Evolutionary conservation across 2,797 vertebrate species (phyloP).

Genomic region (Channa striata): DNA sequence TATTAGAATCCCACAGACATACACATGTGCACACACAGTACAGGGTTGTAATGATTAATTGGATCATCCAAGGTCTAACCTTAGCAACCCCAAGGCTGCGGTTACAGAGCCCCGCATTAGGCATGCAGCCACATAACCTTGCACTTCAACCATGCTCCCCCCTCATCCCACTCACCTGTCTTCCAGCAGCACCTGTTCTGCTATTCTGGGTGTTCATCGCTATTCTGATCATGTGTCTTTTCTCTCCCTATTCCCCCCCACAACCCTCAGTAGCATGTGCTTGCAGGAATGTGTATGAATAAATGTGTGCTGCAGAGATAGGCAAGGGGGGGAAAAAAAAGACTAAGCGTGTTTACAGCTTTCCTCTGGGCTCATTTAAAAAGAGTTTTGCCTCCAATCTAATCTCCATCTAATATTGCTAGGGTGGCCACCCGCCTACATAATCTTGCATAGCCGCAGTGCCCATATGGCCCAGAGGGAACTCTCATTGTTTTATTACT

Average conservation of each 20-base stretch:
- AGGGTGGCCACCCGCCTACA: slow-evolving; percentile 63
- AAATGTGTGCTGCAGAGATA: slow-evolving; percentile 40
- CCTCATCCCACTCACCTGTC: slow-evolving; percentile 71
- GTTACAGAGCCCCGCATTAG: slow-evolving; percentile 58
- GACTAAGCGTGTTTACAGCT: slow-evolving; percentile 76
- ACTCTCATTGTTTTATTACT: slow-evolving; percentile 77
- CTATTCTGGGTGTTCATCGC: slow-evolving; percentile 65
- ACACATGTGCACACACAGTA: slow-evolving; percentile 11
- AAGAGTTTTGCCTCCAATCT: slow-evolving; percentile 73
- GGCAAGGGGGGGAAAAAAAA: slow-evolving; percentile 1
- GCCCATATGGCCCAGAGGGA: slow-evolving; percentile 69
- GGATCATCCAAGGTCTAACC: slow-evolving; percentile 61
- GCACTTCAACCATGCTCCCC: slow-evolving; percentile 50
- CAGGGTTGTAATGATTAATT: slow-evolving; percentile 73
- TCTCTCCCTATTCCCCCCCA: slow-evolving; percentile 55
- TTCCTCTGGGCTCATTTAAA: slow-evolving; percentile 76
- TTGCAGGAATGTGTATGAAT: slow-evolving; percentile 49
- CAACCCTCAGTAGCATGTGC: slow-evolving; percentile 44
- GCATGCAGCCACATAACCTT: slow-evolving; percentile 73
- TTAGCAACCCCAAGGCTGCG: slow-evolving; percentile 55
- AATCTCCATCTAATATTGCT: slow-evolving; percentile 80
- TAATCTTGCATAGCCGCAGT: slow-evolving; percentile 66
- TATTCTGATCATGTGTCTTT: slow-evolving; percentile 74
- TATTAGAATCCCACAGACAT: slow-evolving; percentile 37
- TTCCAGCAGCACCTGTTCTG: slow-evolving; percentile 71